Conservation (phyloP, 2,888 invertebrate species). For the Marronus borbonicus region DNA sequence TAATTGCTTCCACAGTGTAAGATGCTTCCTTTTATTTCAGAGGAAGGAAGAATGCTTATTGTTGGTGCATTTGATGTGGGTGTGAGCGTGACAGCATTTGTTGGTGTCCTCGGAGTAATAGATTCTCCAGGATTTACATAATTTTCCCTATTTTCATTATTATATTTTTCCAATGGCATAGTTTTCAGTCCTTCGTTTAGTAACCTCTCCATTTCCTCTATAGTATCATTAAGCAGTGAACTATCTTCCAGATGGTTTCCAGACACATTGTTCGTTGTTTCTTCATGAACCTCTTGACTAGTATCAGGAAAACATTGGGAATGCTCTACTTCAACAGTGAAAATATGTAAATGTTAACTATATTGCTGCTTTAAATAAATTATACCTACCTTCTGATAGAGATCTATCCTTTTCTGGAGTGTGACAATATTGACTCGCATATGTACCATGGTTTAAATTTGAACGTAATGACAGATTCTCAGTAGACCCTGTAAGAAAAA, state of each 20-base stretch:
- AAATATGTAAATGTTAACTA: no score
- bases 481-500: not conserved
- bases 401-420: no score
- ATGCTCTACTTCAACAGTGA: no score
- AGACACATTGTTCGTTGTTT: not conserved
- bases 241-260: not conserved
- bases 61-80: not conserved
- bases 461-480: not conserved
- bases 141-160: not conserved
- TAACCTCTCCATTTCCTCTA: conserved; percentile 47
- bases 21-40: not conserved
- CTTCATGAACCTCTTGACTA: not conserved
- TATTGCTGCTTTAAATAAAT: no score
- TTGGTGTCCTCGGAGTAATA: not conserved
- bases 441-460: not conserved
- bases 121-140: not conserved
- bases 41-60: not conserved
- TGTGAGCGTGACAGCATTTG: not conserved
- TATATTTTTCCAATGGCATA: not conserved
- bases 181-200: conserved; percentile 44
- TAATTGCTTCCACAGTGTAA: not conserved
- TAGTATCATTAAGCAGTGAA: conserved; percentile 43
- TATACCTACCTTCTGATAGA: no score
- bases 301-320: not conserved
- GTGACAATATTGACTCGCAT: no score